These are phyloP conservation scores for Redunca redunca DNA, from an alignment of 2,113 vertebrate species.

Conservation along the genomic window DNA sequence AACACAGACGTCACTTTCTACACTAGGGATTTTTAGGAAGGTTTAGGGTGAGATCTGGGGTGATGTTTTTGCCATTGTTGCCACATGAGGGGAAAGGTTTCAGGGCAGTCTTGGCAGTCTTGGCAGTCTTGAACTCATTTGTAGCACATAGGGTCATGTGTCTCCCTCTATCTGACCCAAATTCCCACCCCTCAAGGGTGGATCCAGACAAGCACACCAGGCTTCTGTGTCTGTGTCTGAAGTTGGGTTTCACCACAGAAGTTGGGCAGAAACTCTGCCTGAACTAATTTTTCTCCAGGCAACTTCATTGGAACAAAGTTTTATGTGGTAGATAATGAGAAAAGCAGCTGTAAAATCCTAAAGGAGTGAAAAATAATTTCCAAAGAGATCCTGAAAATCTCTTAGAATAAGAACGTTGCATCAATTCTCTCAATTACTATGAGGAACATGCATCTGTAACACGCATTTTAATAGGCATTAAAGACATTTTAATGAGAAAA, in stretches of 20 bases:
- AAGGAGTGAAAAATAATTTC: constrained; percentile 54
- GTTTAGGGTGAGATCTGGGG: background rate
- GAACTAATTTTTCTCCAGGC: constrained; percentile 5
- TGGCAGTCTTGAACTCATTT: background rate
- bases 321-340: constrained; percentile 57
- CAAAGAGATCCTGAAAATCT: background rate
- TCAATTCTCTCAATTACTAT: background rate
- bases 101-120: background rate
- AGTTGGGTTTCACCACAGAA: background rate
- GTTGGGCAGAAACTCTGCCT: background rate
- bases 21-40: background rate
- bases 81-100: background rate
- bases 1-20: background rate
- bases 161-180: background rate
- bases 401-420: background rate
- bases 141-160: fast-evolving
- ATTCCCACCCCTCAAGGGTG: fast-evolving
- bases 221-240: background rate
- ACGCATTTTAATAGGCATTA: constrained; percentile 18
- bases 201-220: fast-evolving
- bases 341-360: constrained; percentile 46
- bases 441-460: background rate
- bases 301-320: constrained; percentile 29
- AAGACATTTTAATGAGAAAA: constrained; percentile 64
- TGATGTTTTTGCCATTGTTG: background rate